A percentile compares a stretch with the other conserved stretches of the same genome.
Conservation (phyloP, 1,140 invertebrate genomes). For the Drosophila malerkotliana region DNA sequence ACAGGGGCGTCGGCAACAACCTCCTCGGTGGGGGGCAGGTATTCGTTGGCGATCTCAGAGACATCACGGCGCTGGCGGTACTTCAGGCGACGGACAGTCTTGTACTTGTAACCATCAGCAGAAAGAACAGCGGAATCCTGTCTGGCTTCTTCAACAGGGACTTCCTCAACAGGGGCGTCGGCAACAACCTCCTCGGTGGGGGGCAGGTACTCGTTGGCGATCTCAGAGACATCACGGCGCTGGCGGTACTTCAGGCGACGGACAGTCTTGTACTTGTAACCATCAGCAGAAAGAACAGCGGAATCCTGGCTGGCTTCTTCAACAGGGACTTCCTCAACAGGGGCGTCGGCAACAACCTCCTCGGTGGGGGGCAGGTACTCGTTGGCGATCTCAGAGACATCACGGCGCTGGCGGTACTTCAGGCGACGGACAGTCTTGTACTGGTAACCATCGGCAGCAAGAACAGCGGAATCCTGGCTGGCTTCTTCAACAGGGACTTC, state of each 20-base stretch:
- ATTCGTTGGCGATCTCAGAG: slow-evolving; percentile 60
- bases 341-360: slow-evolving; percentile 34
- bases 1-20: slow-evolving; percentile 23
- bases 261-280: slow-evolving; percentile 60
- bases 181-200: slow-evolving; percentile 33
- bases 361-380: slow-evolving; percentile 64
- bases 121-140: slow-evolving; percentile 43
- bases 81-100: slow-evolving; percentile 61
- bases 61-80: slow-evolving; percentile 67
- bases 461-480: slow-evolving; percentile 56
- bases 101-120: slow-evolving; percentile 61
- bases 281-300: slow-evolving; percentile 51
- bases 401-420: slow-evolving; percentile 61
- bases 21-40: slow-evolving; percentile 59
- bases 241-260: slow-evolving; percentile 54
- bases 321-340: slow-evolving; percentile 27
- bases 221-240: slow-evolving; percentile 46
- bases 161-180: slow-evolving; percentile 14
- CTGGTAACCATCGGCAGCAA: slow-evolving; percentile 62
- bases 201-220: slow-evolving; percentile 53
- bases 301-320: slow-evolving; percentile 22
- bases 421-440: slow-evolving; percentile 62
- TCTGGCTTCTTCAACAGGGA: slow-evolving; percentile 18
- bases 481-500: slow-evolving; percentile 17
- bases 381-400: slow-evolving; percentile 59